Evolutionary conservation across 23 tunicate species (phyloP).

Genomic region (Ciona savignyi): DNA sequence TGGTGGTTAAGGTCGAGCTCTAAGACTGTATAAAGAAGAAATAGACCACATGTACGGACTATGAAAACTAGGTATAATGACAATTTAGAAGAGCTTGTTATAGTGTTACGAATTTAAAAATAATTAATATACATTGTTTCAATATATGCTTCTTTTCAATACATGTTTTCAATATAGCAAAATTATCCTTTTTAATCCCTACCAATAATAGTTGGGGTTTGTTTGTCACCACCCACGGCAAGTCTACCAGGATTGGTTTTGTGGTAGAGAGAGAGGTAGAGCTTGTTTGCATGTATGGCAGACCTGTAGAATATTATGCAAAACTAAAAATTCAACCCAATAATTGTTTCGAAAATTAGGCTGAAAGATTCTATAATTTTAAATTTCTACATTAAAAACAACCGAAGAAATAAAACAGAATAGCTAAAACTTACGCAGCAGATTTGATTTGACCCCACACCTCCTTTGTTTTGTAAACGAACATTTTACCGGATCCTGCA

Average conservation of each 20-base stretch:
- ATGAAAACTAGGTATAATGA: too few relatives aligned
- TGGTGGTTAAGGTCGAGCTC: neutral
- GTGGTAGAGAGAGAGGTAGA: slow-evolving; percentile 52
- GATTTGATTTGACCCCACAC: slow-evolving; percentile 91
- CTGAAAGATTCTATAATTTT: neutral
- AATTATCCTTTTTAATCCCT: neutral
- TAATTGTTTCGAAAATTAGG: neutral
- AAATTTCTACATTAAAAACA: neutral
- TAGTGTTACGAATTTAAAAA: too few relatives aligned
- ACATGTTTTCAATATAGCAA: neutral
- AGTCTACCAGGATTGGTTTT: slow-evolving; percentile 65
- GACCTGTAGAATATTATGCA: slow-evolving; percentile 25
- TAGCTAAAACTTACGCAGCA: slow-evolving; percentile 59
- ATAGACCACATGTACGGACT: too few relatives aligned
- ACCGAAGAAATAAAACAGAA: slow-evolving; percentile 1
- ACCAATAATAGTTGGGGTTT: slow-evolving; percentile 21
- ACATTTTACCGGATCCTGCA: slow-evolving; percentile 65
- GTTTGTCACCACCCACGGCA: neutral
- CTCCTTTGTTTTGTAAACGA: slow-evolving; percentile 57
- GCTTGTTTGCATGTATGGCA: slow-evolving; percentile 84
- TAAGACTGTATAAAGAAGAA: too few relatives aligned
- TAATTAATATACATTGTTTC: too few relatives aligned
- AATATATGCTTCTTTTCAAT: too few relatives aligned
- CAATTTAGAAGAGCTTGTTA: too few relatives aligned
- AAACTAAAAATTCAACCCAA: neutral